phyloP scores from a whole-genome alignment of 1,140 invertebrate genomes.

The Condylostylus longicornis region DNA sequence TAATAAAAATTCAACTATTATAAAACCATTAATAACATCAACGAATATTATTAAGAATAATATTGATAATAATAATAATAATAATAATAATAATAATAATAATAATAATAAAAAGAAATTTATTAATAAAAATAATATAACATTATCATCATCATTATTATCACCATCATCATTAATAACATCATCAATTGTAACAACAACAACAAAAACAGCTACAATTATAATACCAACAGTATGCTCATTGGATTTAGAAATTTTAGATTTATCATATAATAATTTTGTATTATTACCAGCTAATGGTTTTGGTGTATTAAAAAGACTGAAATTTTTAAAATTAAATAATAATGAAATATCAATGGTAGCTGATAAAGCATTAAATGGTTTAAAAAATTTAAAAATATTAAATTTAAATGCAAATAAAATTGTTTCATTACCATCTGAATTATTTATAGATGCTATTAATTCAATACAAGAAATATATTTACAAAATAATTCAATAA shows the following conservation, averaged over 20 bases:
- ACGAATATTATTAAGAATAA: too few species aligned
- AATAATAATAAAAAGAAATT: too few species aligned
- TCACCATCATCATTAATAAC: constrained; percentile 20
- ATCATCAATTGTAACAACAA: constrained; percentile 31
- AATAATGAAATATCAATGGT: constrained; percentile 76
- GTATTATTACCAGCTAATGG: constrained; percentile 61
- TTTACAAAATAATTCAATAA: constrained; percentile 76
- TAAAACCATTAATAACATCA: too few species aligned
- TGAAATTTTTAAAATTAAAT: constrained; percentile 61
- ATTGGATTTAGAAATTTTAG: constrained; percentile 63
- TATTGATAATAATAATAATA: too few species aligned
- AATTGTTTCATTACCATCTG: constrained; percentile 71
- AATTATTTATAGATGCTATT: constrained; percentile 61
- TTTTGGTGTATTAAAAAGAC: constrained; percentile 55
- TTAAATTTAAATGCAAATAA: constrained; percentile 76
- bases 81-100: too few species aligned
- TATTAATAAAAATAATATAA: too few species aligned
- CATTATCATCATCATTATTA: background rate
- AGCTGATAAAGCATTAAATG: constrained; percentile 61
- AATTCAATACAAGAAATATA: constrained; percentile 71
- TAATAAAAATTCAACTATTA: constrained; percentile 1
- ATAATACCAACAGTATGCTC: constrained; percentile 50
- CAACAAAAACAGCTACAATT: constrained; percentile 4
- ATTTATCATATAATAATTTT: constrained; percentile 74
- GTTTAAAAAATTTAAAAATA: constrained; percentile 59